Evolutionary conservation across 2,797 vertebrate species (phyloP), one percentile per base, ranked within the genome.

Genomic region (Urophycis tenuis): DNA sequence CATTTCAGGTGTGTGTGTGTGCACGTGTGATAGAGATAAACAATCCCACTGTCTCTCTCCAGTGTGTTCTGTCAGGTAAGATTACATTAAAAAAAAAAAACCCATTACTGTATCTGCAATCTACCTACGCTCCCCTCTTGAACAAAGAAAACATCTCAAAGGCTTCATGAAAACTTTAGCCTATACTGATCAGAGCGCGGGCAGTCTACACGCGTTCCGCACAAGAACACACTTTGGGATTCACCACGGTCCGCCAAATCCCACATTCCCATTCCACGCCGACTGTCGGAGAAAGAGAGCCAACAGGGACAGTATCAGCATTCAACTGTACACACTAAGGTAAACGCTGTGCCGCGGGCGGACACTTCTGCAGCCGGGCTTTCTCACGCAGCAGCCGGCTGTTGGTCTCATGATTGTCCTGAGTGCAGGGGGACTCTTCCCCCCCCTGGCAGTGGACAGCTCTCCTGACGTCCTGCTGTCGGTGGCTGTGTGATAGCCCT

Each of bases 361-460:
- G 49, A 22, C 22, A 25, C 19, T 6, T 9, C 53, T 22, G 15
- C 53, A 60, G 39, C n/a, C n/a, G 17, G 39, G 3, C 11, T 41
- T 41, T 19, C 76, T 78, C 79, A 71, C 36, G 72, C 83, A 77
- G 87, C 77, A 84, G 72, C 64, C n/a, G 39, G 29, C 82, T 83
- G 87, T 89, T 87, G 79, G 87, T 90, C 81, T 86, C 87, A 53
- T 8, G 53, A 60, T 3, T 22, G 49, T 87, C 82, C 83, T 84
- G 86, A 88, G 81, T 83, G 79, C 77, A 82, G 36, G 78, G 82
- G 49, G 67, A 81, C n/a, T n/a, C n/a, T n/a, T 74, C 74, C 76
- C 81, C 77, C 76, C 80, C 81, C 81, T 78, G 81, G 83, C 84
- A 81, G 80, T 80, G 84, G n/a, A n/a, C n/a, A n/a, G 76, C 72